Percentiles rank a stretch among this genome's conserved stretches.
phyloP scores from a whole-genome alignment of 1,140 invertebrate species.

The Brachionus koreanus region DNA sequence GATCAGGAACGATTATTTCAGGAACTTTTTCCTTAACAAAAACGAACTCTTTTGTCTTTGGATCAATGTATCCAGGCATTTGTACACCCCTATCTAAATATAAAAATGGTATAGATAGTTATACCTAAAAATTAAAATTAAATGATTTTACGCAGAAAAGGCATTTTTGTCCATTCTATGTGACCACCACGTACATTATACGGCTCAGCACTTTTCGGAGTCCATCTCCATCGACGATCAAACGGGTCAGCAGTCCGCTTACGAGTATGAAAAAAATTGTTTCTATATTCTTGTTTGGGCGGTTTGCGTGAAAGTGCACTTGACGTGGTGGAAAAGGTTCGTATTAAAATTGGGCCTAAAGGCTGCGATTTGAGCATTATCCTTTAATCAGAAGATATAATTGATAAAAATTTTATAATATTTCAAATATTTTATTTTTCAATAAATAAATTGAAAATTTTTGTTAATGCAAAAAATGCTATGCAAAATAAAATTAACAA shows the following conservation, averaged over 20 bases:
- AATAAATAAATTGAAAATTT: no score
- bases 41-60: constrained; percentile 62
- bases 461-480: no score
- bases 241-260: constrained; percentile 39
- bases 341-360: background rate
- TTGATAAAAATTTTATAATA: background rate
- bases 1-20: constrained; percentile 80
- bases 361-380: background rate
- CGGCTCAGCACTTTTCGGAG: constrained; percentile 28
- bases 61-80: constrained; percentile 49
- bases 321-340: background rate
- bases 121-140: background rate
- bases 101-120: background rate
- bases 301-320: background rate
- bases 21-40: constrained; percentile 77
- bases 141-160: constrained; percentile 13
- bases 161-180: constrained; percentile 18
- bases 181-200: constrained; percentile 34
- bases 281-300: constrained; percentile 32
- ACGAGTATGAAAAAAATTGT: constrained; percentile 25
- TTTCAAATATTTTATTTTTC: no score
- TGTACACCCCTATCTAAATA: constrained; percentile 46
- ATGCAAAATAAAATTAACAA: no score
- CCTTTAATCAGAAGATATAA: background rate
- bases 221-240: constrained; percentile 43